Conservation (phyloP, 1,140 invertebrate genomes). For the Drosophila quadrilineata region DNA sequence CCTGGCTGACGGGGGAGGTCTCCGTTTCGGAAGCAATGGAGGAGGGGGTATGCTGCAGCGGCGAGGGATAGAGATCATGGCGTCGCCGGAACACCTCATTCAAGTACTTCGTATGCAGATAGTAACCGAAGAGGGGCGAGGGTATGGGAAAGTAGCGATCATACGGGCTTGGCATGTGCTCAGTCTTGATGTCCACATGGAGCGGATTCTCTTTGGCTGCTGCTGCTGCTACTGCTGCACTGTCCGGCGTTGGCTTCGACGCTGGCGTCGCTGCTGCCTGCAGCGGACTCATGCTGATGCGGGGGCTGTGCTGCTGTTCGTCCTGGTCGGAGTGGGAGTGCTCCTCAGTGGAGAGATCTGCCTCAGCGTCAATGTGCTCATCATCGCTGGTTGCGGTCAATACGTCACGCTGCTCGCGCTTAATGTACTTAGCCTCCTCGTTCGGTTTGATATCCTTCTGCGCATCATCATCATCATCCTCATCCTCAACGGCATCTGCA, state of each 20-base stretch:
- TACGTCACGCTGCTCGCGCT: slow-evolving; percentile 47
- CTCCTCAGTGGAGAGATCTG: slow-evolving; percentile 65
- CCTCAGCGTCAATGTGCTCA: slow-evolving; percentile 50
- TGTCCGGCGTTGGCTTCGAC: slow-evolving; percentile 20
- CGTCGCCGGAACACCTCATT: slow-evolving; percentile 86
- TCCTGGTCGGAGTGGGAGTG: slow-evolving; percentile 67
- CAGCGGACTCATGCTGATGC: slow-evolving; percentile 76
- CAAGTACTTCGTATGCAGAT: slow-evolving; percentile 88
- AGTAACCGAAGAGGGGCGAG: slow-evolving; percentile 86
- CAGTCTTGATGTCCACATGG: slow-evolving; percentile 82
- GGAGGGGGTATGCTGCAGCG: slow-evolving; percentile 75
- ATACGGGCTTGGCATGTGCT: slow-evolving; percentile 82
- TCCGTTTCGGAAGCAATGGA: slow-evolving; percentile 74
- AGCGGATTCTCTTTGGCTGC: slow-evolving; percentile 81
- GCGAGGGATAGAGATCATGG: slow-evolving; percentile 87
- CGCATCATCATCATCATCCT: slow-evolving; percentile 24
- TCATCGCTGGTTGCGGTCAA: slow-evolving; percentile 50
- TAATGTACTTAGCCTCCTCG: slow-evolving; percentile 64
- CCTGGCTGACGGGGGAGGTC: slow-evolving; percentile 57
- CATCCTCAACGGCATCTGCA: slow-evolving; percentile 29
- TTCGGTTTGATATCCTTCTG: slow-evolving; percentile 31
- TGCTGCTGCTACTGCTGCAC: slow-evolving; percentile 49
- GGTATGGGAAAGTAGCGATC: slow-evolving; percentile 85
- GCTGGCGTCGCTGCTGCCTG: slow-evolving; percentile 44
- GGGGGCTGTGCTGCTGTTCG: slow-evolving; percentile 66